Conservation (phyloP, 2,113 vertebrate genomes). For the Chaetodon auriga region DNA sequence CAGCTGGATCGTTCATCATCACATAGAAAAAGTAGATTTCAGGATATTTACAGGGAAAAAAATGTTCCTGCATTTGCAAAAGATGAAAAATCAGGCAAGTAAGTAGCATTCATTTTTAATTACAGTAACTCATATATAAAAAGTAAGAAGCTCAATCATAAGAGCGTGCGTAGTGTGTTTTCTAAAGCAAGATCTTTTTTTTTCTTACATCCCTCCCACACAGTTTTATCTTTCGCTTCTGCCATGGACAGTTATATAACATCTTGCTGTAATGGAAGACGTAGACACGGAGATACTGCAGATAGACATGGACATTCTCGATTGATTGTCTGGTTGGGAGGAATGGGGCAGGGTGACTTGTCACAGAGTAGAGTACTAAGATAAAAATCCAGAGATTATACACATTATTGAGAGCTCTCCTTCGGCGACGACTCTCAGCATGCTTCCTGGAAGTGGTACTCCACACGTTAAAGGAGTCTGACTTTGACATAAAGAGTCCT, state of each 20-base stretch:
- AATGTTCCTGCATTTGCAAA: neutral
- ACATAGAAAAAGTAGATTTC: neutral
- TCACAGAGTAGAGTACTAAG: conserved; percentile 49
- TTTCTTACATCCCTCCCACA: conserved; percentile 42
- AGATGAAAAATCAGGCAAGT: neutral
- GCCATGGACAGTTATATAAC: conserved; percentile 41
- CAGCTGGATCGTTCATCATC: neutral
- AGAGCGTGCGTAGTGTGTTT: conserved; percentile 72
- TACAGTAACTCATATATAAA: conserved; percentile 84
- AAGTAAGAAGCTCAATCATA: conserved; percentile 79
- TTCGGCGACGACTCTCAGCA: conserved; percentile 36
- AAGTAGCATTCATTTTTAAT: conserved; percentile 80
- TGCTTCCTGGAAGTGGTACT: conserved; percentile 44
- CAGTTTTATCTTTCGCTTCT: conserved; percentile 37
- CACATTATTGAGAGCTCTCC: conserved; percentile 38
- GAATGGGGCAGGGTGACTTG: conserved; percentile 58
- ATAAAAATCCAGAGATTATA: conserved; percentile 57
- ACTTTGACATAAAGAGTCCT: conserved; percentile 38
- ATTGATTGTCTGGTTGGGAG: conserved; percentile 79
- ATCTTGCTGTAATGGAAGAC: conserved; percentile 67
- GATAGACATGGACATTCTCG: conserved; percentile 56
- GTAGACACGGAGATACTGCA: conserved; percentile 45
- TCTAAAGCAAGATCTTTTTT: conserved; percentile 59
- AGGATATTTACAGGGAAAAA: neutral
- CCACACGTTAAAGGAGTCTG: neutral